Evolutionary conservation across 2,113 vertebrate genomes (phyloP).

Genomic region (Amphiprion ocellaris): DNA sequence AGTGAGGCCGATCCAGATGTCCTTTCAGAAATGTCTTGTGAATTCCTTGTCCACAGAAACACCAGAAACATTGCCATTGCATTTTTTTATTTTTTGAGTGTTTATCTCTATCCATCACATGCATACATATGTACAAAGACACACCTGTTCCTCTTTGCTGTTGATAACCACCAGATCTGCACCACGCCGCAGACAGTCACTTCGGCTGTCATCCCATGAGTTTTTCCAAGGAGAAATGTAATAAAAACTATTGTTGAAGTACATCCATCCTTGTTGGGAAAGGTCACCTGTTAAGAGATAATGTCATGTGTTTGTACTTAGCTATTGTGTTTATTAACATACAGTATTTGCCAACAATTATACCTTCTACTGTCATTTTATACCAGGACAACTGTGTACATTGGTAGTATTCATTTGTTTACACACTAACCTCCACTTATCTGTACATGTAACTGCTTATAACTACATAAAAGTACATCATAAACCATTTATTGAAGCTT

Average conservation of each 20-base stretch:
- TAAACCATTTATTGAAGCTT: too few relatives aligned
- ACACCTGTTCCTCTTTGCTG: conserved; percentile 57
- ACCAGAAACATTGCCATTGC: background rate
- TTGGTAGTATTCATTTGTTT: too few relatives aligned
- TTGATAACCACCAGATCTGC: conserved; percentile 52
- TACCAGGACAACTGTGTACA: too few relatives aligned
- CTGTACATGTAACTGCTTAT: too few relatives aligned
- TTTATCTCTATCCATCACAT: too few relatives aligned
- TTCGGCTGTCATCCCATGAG: conserved; percentile 36
- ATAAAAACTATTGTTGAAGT: conserved; percentile 25
- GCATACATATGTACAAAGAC: background rate
- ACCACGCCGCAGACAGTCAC: conserved; percentile 32
- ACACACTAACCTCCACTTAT: too few relatives aligned
- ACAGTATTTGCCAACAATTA: too few relatives aligned
- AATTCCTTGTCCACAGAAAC: conserved; percentile 21
- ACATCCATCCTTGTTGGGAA: conserved; percentile 32
- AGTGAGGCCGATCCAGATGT: conserved; percentile 23
- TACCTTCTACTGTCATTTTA: too few relatives aligned
- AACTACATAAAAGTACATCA: too few relatives aligned
- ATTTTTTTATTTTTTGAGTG: too few relatives aligned
- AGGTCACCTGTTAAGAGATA: conserved; percentile 3
- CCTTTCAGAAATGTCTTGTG: background rate
- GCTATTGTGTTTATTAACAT: too few relatives aligned
- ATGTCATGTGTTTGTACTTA: too few relatives aligned
- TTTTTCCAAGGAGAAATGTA: conserved; percentile 41